phyloP scores from a whole-genome alignment of 2,888 invertebrate species.

The Eucera pruinosa region DNA sequence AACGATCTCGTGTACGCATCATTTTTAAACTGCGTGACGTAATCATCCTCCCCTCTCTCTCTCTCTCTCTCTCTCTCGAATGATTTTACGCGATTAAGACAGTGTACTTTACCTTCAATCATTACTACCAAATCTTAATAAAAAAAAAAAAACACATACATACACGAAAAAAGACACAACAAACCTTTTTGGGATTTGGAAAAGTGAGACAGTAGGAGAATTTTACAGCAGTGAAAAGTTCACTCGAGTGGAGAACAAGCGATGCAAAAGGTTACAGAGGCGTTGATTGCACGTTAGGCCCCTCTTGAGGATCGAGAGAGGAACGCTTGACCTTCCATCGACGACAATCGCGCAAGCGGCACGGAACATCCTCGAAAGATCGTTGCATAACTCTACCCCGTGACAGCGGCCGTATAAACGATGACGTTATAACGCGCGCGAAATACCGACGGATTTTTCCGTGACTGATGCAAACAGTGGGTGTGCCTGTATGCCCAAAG shows the following conservation, averaged over 20 bases:
- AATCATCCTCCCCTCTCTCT: background rate
- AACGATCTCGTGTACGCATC: slow-evolving; percentile 24
- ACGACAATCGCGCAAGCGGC: background rate
- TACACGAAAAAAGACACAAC: too few species aligned
- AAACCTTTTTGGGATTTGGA: background rate
- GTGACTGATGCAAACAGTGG: slow-evolving; percentile 44
- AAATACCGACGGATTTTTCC: slow-evolving; percentile 31
- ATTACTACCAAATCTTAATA: background rate
- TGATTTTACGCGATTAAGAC: slow-evolving; percentile 11
- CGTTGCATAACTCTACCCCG: slow-evolving; percentile 58
- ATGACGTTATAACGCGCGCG: slow-evolving; percentile 6
- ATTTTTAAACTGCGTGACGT: background rate
- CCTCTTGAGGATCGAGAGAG: too few species aligned
- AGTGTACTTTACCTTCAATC: background rate
- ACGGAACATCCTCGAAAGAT: slow-evolving; percentile 43
- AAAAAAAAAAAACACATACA: background rate
- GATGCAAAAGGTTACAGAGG: slow-evolving; percentile 44
- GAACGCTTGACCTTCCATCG: slow-evolving; percentile 41
- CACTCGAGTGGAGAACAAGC: slow-evolving; percentile 19
- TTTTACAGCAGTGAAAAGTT: slow-evolving; percentile 36
- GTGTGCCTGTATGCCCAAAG: slow-evolving; percentile 62
- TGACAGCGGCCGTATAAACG: slow-evolving; percentile 20
- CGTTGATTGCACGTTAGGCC: too few species aligned
- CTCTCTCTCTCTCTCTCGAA: background rate
- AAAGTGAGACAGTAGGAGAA: slow-evolving; percentile 22